phyloP scores from a whole-genome alignment of 2,797 vertebrate species.

The Intellagama lesueurii region DNA sequence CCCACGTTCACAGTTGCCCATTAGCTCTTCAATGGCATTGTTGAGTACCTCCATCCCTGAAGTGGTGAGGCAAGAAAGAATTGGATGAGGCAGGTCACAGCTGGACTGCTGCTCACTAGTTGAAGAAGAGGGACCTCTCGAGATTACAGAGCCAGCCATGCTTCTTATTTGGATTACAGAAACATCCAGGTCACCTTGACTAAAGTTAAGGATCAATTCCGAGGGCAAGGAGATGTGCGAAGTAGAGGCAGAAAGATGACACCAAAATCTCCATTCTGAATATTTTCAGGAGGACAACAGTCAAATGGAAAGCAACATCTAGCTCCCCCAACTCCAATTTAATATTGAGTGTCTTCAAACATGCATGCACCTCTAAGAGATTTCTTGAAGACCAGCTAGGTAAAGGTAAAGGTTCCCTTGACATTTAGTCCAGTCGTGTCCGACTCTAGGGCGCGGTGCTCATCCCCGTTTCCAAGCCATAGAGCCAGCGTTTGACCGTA shows the following conservation, averaged over 20 bases:
- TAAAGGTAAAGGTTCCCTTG: no score
- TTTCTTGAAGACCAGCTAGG: neutral
- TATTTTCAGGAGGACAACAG: neutral
- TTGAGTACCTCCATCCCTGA: conserved; percentile 95
- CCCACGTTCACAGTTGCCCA: conserved; percentile 80
- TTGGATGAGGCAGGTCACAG: neutral
- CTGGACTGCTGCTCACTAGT: neutral
- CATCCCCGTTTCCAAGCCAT: no score
- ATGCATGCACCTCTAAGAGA: neutral
- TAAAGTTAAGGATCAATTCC: neutral
- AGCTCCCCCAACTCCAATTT: neutral
- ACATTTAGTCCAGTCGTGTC: no score
- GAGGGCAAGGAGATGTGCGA: neutral
- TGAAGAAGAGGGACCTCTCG: neutral
- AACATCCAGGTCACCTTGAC: neutral
- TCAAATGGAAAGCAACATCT: neutral
- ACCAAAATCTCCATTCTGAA: neutral
- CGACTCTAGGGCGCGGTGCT: no score
- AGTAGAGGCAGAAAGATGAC: neutral
- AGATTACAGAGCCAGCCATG: neutral
- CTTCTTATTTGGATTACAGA: neutral
- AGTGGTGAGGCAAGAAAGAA: neutral
- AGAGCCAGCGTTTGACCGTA: no score
- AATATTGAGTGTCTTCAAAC: neutral
- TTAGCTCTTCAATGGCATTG: conserved; percentile 90